Base-by-base conservation (phyloP, 1,140 invertebrate species). In the Cepaea nemoralis region DNA sequence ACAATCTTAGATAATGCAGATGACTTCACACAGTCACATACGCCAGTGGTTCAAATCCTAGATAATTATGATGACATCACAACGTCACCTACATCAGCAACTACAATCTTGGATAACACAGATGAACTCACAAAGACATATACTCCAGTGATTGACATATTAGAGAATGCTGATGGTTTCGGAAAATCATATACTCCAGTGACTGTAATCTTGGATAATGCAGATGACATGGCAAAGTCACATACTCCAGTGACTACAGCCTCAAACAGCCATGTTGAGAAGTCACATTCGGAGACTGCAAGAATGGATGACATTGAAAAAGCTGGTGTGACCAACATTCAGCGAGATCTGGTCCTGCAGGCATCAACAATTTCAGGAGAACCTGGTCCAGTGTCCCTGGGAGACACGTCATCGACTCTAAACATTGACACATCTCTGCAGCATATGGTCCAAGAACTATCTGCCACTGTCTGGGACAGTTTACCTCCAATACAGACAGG, bases 31-130 rank as follows among this genome's bases (percentile, higher is more conserved):
- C 50, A 83, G 42, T 55, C 82, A 27, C 86, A 80, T 82, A 84
- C 82, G 71, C 87, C 87, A n/a, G 84, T 82, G 55, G 87, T 88
- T 73, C 85, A 87, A 73, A 75, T 86, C 16, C 67, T 88, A 19
- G 78, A 86, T 66, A 83, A 85, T 69, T 81, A 78, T 24, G 81
- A 81, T 33, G 77, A 82, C 16, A 59, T 37, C 22, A 77, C 31
- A 0, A 1, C 22, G 12, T 31, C 59, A 63, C 50, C 19, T 55
- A 55, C 16, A 19, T 22, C 50, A 55, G n/a, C n/a, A 24, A 55
- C n/a, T 55, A n/a, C 24, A 16, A 50, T 40, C 40, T 33, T 39
- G 66, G 40, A 37, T 27, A n/a, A 73, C 27, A 22, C 22, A 22
- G 50, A 55, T 55, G 50, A 55, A 5, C 6, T 45, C 42, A 45